Evolutionary conservation across 2,113 vertebrate species (phyloP).

Genomic region (Glareola pratincola): DNA sequence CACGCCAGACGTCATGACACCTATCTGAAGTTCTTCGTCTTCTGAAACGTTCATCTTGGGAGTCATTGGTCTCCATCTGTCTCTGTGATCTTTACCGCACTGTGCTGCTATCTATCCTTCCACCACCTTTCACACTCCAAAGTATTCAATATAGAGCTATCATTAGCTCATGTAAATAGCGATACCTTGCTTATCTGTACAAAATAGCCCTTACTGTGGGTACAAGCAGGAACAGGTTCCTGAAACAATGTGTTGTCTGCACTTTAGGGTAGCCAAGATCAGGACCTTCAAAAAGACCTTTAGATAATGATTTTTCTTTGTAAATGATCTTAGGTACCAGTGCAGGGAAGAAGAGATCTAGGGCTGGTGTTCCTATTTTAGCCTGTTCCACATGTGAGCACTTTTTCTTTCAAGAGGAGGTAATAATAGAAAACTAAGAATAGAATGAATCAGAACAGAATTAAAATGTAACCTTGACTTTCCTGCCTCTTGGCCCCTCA

Average conservation of each 20-base stretch:
- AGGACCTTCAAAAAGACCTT: neutral
- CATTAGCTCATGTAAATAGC: neutral
- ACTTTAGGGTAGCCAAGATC: neutral
- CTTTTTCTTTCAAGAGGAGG: neutral
- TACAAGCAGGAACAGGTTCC: neutral
- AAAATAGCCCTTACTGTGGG: neutral
- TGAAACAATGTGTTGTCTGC: neutral
- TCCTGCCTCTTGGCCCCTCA: neutral
- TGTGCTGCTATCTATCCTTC: neutral
- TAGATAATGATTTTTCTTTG: neutral
- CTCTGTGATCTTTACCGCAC: neutral
- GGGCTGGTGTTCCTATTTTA: neutral
- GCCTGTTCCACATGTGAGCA: neutral
- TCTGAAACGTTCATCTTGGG: neutral
- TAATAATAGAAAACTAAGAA: slow-evolving; percentile 33
- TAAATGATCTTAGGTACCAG: neutral
- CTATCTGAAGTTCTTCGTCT: neutral
- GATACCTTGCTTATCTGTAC: neutral
- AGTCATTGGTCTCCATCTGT: neutral
- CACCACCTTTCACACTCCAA: neutral
- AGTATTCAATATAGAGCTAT: neutral
- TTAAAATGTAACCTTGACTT: slow-evolving; percentile 22
- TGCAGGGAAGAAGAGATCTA: neutral
- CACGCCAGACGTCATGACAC: rapidly evolving
- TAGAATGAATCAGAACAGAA: slow-evolving; percentile 18